Base-by-base conservation (phyloP, 2,113 vertebrate genomes). In the Andinoacara biseriatus region DNA sequence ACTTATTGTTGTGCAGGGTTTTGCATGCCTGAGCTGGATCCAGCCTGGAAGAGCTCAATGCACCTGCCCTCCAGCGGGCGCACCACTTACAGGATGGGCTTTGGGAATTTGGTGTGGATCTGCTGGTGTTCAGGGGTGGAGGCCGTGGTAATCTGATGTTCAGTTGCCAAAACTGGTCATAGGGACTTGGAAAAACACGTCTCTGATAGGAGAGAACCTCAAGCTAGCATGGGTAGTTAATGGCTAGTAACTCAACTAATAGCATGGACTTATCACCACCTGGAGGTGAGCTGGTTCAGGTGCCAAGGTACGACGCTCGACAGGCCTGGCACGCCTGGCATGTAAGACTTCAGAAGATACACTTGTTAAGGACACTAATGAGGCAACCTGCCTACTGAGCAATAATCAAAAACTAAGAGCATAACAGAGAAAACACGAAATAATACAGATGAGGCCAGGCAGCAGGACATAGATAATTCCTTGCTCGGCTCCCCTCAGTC, bases 241-340 rank as follows among this genome's bases (percentile, higher is more conserved):
- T 40, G 38, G 38, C 38, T 40, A 40, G 10, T 8, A 67, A 8
- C 22, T 67, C 63, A 11, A 22, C 40, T 67, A 3, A 49, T 46
- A 49, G 63, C 63, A 0, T 29, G 22, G 10, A 15, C 8, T 29
- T 18, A 43, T 13, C 40, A 43, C 40, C 10, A 18, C 0, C 18
- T 18, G 63, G 40, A 49, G 22, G 9, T 49, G 46, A 67, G 5
- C 18, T 43, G 40, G 40, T 4, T 14, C 40, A 43, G 40, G 3
- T 43, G 40, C 40, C 1, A 10, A 40, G 40, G 40, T 11, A 1
- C 5, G 6, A 46, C 18, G 40, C 9, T 67, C 40, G 40, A 1
- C 18, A 29, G 40, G 40, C 40, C 63, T 0, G 0, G 46, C 0
- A 46, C 46, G 40, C 40, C 63, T 0, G 0, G 46, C 0, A 46